Base-by-base conservation (phyloP, 1,140 invertebrate species). In the Aethina tumida region DNA sequence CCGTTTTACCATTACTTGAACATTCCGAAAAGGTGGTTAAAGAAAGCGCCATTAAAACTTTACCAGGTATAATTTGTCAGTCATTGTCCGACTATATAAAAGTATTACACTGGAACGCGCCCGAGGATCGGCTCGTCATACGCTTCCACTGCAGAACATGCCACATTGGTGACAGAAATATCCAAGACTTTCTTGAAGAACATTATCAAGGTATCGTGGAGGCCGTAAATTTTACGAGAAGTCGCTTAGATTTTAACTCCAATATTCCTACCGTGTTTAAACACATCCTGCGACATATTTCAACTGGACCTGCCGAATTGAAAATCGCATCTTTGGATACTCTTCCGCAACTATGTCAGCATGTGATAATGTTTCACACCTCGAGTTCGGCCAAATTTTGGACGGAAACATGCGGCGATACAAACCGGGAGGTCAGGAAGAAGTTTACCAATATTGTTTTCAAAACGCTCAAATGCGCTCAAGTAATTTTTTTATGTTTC, bases 361-460 rank as follows among this genome's bases (percentile, higher is more conserved):
- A 71, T 39, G 44, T 63, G 1, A 27, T 50, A 21, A 50, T 40
- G 20, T 70, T 70, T 39, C 62, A 64, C 40, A 49, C 50, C 4
- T 59, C 54, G 31, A 43, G 60, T 18, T 34, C 62, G 12, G 43
- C 57, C 1, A 56, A 49, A 26, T 35, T 56, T 10, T 70, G 66
- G 66, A 45, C 67, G 21, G 33, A 55, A 16, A 58, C 59, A 13
- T 46, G 64, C 13, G 44, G 52, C 17, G 66, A 71, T 43, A 13
- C 49, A 1, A 44, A 64, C 30, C 14, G 45, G 24, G 39, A 52
- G 35, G 50, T 68, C 4, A 50, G 68, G 22, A 52, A 33, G 9
- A 61, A 61, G 41, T 45, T 68, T 18, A 49, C 52, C 0, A 42
- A 46, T 8, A 47, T 53, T 7, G 60, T 68, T 29, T 8, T 16